These are phyloP conservation scores for Jaculus jaculus DNA, from an alignment of 2,113 vertebrate genomes.

Conservation along the genomic window DNA sequence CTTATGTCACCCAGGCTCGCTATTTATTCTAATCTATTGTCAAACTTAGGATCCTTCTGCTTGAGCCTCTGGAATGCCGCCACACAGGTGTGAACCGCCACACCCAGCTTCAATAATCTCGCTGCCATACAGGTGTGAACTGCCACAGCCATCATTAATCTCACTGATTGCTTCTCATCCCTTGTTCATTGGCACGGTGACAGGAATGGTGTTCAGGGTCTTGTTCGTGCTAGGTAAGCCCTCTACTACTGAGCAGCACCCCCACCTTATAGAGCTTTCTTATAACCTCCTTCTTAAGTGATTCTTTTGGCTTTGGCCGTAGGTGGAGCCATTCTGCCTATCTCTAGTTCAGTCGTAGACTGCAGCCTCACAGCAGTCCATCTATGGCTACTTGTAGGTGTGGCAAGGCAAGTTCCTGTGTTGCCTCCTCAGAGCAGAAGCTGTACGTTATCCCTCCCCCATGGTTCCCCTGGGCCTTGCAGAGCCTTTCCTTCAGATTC, in stretches of 20 bases:
- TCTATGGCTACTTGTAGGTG: rapidly evolving
- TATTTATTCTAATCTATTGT: not conserved
- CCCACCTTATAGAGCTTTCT: not conserved
- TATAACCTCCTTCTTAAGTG: not conserved
- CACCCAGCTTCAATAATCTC: too few relatives aligned
- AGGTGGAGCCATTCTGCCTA: not conserved
- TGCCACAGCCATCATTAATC: too few relatives aligned
- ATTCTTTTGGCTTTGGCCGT: not conserved
- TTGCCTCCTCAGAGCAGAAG: not conserved
- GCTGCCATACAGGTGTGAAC: too few relatives aligned
- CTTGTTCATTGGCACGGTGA: not conserved
- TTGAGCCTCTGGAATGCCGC: not conserved
- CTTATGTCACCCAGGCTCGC: not conserved
- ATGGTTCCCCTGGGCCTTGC: not conserved
- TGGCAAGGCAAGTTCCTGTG: not conserved
- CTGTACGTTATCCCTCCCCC: not conserved
- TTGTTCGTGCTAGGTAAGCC: too few relatives aligned
- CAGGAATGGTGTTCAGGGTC: not conserved
- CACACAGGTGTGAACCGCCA: too few relatives aligned
- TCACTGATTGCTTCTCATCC: not conserved
- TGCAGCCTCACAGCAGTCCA: not conserved
- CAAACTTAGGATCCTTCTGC: too few relatives aligned
- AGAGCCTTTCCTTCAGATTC: not conserved
- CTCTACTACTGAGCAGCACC: not conserved
- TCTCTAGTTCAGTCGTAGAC: not conserved